Conservation (phyloP, 2,113 vertebrate genomes). For the Aspidoscelis tigris region DNA sequence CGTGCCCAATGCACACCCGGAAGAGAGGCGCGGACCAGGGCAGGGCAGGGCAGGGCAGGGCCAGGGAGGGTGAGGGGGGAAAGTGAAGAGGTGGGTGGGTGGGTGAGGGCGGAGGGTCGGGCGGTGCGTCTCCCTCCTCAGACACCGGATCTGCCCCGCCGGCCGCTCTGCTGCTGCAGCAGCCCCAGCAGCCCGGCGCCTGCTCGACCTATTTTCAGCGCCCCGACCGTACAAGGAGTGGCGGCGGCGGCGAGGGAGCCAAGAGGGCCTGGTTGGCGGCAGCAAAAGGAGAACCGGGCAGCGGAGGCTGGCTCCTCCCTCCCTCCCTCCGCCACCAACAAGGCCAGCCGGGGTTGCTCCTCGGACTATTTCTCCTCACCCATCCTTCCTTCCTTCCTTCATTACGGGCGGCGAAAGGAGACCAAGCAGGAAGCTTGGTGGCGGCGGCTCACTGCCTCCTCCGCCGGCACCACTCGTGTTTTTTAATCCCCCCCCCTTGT, state of each 20-base stretch:
- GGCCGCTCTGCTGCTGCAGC: neutral
- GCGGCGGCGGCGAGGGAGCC: neutral
- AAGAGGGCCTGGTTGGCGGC: neutral
- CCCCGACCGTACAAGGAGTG: conserved; percentile 34
- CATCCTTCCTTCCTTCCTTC: neutral
- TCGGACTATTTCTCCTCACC: too few species aligned
- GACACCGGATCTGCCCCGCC: conserved; percentile 32
- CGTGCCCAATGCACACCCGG: neutral
- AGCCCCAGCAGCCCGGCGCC: conserved; percentile 28
- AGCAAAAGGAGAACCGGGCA: neutral
- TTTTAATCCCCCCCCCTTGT: too few species aligned
- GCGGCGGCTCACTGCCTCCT: neutral
- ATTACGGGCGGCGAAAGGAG: neutral
- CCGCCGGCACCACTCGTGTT: neutral
- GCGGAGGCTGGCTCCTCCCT: neutral
- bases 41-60: neutral
- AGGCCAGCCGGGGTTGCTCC: too few species aligned
- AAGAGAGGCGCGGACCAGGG: neutral
- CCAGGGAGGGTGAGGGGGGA: neutral
- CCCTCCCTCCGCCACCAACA: neutral
- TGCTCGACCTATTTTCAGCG: conserved; percentile 34
- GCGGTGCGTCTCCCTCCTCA: neutral
- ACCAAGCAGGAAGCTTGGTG: neutral
- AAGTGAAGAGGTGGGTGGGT: neutral
- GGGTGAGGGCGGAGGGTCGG: neutral